A percentile compares a stretch with the other conserved stretches of the same genome.
Conservation (phyloP, 2,888 invertebrate species). For the Cephus nigrinus region DNA sequence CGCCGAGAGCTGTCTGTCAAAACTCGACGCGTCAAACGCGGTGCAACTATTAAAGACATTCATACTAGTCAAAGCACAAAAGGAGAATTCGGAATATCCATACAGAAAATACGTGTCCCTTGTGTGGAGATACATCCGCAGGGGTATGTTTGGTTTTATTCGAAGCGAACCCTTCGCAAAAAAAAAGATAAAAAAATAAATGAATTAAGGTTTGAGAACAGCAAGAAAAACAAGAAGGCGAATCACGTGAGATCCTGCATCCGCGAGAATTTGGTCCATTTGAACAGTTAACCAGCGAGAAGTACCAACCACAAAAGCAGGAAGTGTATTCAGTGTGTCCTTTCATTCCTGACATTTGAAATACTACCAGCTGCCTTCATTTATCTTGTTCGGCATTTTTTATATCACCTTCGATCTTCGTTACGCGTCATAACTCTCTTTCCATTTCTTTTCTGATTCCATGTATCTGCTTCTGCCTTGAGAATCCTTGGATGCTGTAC, state of each 20-base stretch:
- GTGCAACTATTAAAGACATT: constrained; percentile 19
- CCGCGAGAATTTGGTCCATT: not conserved
- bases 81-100: constrained; percentile 4
- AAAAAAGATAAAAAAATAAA: not conserved
- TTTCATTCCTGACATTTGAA: constrained; percentile 33
- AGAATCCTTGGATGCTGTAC: not conserved
- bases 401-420: not conserved
- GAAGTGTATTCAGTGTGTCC: constrained; percentile 43
- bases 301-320: constrained; percentile 24
- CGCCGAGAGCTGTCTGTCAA: constrained; percentile 49
- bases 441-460: not conserved
- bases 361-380: constrained; percentile 33
- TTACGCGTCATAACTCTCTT: not conserved
- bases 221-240: not conserved
- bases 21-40: constrained; percentile 41
- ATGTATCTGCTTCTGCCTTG: not conserved
- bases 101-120: constrained; percentile 18
- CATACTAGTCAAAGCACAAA: constrained; percentile 3
- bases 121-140: constrained; percentile 10
- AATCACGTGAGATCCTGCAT: not conserved
- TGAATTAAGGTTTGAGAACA: not conserved
- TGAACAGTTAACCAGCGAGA: not conserved
- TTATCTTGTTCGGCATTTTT: constrained; percentile 36
- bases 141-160: constrained; percentile 24
- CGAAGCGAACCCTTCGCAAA: not conserved